Evolutionary conservation across 1,140 invertebrate species (phyloP).

Genomic region (Bombus vancouverensis): DNA sequence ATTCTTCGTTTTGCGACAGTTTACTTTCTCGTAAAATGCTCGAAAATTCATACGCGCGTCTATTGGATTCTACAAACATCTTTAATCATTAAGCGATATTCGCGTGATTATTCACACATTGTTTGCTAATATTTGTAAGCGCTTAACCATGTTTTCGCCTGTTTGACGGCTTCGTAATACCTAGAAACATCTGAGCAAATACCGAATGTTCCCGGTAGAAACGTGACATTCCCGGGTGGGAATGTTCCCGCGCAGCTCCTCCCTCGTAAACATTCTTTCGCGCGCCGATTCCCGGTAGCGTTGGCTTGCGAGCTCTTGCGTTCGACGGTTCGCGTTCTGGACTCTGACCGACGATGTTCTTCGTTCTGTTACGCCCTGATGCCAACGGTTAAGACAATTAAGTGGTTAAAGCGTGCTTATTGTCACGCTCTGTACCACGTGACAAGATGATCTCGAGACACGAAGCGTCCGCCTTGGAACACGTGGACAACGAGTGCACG

Average conservation of each 20-base stretch:
- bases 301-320: neutral
- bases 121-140: neutral
- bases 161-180: neutral
- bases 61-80: too few species aligned
- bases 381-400: conserved; percentile 43
- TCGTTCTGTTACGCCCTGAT: conserved; percentile 11
- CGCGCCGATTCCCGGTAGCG: conserved; percentile 21
- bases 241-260: conserved; percentile 13
- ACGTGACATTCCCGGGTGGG: conserved; percentile 22
- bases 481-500: too few species aligned
- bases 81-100: too few species aligned
- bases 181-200: neutral
- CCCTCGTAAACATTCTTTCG: conserved; percentile 29
- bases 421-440: conserved; percentile 37
- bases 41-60: too few species aligned
- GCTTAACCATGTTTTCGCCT: neutral
- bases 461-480: neutral
- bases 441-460: neutral
- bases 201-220: conserved; percentile 17
- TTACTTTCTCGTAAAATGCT: too few species aligned
- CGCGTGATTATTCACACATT: too few species aligned
- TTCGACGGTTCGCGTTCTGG: neutral
- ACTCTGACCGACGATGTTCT: neutral
- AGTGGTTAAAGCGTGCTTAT: conserved; percentile 1
- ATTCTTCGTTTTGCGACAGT: too few species aligned